Base-by-base conservation (phyloP, 2,888 invertebrate genomes). In the Himalopsyche tibetana region DNA sequence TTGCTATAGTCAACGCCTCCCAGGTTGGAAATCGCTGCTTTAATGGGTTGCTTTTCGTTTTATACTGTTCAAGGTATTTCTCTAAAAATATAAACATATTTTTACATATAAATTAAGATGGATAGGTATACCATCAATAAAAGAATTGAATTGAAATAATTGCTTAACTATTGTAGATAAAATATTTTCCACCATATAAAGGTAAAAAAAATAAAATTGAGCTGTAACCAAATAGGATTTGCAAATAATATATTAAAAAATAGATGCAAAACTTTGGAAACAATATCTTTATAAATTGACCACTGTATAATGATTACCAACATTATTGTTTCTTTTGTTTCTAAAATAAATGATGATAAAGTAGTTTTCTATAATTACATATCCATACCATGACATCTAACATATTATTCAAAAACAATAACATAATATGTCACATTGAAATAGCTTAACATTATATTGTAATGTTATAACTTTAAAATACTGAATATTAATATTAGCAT, bases 61-160 rank as follows among this genome's bases (percentile, higher is more conserved):
- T 63, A 15, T 63, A 63, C 28, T 28, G 28, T 19, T 19, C 19
- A 63, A 63, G 19, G 19, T 28, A 19, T 63, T 19, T 63, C 56
- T 63, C 56, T 56, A 56, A 56, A 63, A 63, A 63, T 19, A 63
- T n/a, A 63, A 19, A 63, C 63, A n/a, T 63, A 63, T 63, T 63
- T 63, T 63, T 63, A 63, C 63, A 63, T 19, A 63, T 63, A 63
- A 63, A n/a, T 63, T n/a, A 19, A 63, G 63, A n/a, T 63, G 63
- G 28, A 28, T 63, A 63, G 63, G 28, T 63, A 63, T 63, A 63
- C 63, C 63, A 63, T 63, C 19, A 28, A 19, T 63, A 19, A 63
- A 63, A 63, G 19, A 9, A 19, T 51, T 51, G 12, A 51, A 51
- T 15, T 51, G 4, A 51, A 45, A 51, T 15, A 15, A 51, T 51